phyloP scores from a whole-genome alignment of 2,113 vertebrate genomes.

The Protobothrops flavoviridis region DNA sequence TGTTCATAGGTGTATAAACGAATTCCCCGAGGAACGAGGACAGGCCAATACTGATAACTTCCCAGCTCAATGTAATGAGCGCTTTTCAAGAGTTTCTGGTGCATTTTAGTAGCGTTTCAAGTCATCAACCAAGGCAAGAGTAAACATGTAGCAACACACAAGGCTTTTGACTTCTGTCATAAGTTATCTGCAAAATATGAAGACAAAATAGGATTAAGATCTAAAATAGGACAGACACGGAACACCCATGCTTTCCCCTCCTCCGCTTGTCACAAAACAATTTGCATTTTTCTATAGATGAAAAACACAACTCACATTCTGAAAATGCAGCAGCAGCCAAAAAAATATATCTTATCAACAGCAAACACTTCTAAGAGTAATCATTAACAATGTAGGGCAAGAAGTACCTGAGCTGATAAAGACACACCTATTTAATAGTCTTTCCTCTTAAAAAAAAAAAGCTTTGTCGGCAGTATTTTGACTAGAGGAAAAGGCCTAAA shows the following conservation, averaged over 20 bases:
- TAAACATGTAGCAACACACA: background rate
- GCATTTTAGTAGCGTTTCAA: constrained; percentile 71
- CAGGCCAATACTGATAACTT: constrained; percentile 94
- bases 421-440: background rate
- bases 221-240: background rate
- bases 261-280: background rate
- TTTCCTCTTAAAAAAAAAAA: background rate
- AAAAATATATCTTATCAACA: background rate
- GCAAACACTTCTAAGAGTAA: background rate
- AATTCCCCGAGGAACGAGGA: constrained; percentile 89
- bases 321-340: background rate
- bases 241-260: background rate
- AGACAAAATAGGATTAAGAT: background rate
- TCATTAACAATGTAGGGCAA: background rate
- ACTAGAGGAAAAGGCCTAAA: background rate
- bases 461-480: background rate
- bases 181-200: constrained; percentile 9
- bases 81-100: constrained; percentile 86
- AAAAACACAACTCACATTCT: background rate
- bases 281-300: background rate
- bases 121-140: background rate
- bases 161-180: background rate
- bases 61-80: constrained; percentile 92
- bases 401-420: background rate
- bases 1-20: constrained; percentile 93